Evolutionary conservation across 53 echinoderm and acorn worm genomes (phyloP), one percentile per base, ranked within the genome.

Genomic region (Hippasteria phrygiana): DNA sequence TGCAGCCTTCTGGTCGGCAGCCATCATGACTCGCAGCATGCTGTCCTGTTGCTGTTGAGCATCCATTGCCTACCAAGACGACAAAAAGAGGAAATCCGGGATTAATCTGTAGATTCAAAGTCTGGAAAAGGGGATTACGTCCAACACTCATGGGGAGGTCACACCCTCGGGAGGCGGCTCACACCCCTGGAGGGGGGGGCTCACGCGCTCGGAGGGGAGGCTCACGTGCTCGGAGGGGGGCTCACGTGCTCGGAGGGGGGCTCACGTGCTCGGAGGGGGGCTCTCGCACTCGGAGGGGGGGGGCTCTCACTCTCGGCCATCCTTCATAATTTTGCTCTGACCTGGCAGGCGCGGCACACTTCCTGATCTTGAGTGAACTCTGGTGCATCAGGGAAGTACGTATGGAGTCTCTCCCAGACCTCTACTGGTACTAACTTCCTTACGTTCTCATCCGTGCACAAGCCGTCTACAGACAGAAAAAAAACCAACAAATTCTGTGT

Each of bases 321-420:
- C 3, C 4, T 20, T 50, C 31, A 39, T 37, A 55, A 17, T 4
- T 14, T 14, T 31, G 14, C 18, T 56, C 74, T 80, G 67, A 99
- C 99, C 91, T 93, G 94, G 74, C 99, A 99, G 11, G 73, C 55
- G 0, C 41, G 87, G 65, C 99, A 99, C n/a, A 76, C 55, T 3
- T 93, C 73, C 9, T 43, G 22, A 16, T 91, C 90, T 5, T 82
- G 79, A n/a, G 59, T 34, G 51, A 94, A 99, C 59, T 93, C 85
- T 18, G 99, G 85, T 28, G 92, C 62, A 66, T 90, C 91, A 22
- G 93, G 91, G 80, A 99, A 99, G 71, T 99, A 94, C 42, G 74
- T 86, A 4, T 73, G 69, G 8, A 99, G 90, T 41, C 94, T 87
- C 20, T 55, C 65, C 99, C 99, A 99, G 0, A 96, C 99, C 13